Percentiles rank a stretch among this genome's conserved stretches.
These are phyloP conservation scores for Suncus etruscus DNA, from an alignment of 2,113 vertebrate species.

Conservation along the genomic window DNA sequence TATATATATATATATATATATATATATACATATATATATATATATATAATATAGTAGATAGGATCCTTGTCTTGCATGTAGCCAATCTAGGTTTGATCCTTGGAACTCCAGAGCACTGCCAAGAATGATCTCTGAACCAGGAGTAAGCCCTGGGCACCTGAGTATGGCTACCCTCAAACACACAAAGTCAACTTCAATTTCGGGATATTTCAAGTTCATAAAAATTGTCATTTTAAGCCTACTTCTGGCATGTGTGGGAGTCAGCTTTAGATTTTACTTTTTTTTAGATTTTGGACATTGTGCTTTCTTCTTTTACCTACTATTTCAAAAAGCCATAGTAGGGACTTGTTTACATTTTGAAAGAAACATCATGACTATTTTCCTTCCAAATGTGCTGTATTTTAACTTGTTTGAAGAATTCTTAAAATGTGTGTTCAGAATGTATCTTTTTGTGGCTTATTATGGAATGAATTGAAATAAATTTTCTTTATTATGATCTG, in stretches of 20 bases:
- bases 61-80: no score
- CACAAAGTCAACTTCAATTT: neutral
- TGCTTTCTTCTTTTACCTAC: conserved; percentile 1
- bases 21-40: no score
- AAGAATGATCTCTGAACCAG: no score
- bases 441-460: neutral
- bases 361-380: neutral
- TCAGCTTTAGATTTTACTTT: no score
- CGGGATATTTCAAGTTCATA: neutral
- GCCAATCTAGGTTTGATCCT: no score
- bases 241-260: neutral
- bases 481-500: neutral
- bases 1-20: no score
- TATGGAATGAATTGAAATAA: neutral
- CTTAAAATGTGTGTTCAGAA: neutral
- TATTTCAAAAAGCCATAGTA: neutral
- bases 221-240: conserved; percentile 41
- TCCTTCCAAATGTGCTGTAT: conserved; percentile 30
- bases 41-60: no score
- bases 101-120: no score
- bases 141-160: no score
- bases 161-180: no score
- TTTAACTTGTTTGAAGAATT: conserved; percentile 33
- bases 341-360: conserved; percentile 42
- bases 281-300: neutral